Percentiles rank a stretch among this genome's conserved stretches.
Evolutionary conservation across 2,797 vertebrate genomes (phyloP).

Genomic region (Podargus strigoides): DNA sequence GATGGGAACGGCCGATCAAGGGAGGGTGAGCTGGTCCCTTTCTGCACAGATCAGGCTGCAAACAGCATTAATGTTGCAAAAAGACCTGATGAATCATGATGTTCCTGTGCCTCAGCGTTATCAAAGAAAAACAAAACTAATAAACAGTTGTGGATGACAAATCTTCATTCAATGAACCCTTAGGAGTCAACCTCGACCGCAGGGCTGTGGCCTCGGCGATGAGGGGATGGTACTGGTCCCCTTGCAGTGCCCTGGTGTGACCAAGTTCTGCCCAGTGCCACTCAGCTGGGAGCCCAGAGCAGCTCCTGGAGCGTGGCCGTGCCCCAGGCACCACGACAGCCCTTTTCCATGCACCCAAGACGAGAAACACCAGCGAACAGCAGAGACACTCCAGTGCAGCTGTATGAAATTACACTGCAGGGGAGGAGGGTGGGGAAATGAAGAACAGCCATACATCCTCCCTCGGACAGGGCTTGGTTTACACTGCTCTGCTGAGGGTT

Average conservation of each 20-base stretch:
- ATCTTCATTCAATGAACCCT: background rate
- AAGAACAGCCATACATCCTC: conserved; percentile 29
- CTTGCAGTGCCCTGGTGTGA: accelerated
- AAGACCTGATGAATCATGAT: background rate
- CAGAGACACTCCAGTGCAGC: background rate
- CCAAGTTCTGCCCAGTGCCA: background rate
- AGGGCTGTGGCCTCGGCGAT: accelerated
- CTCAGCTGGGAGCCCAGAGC: background rate
- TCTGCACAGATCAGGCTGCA: background rate
- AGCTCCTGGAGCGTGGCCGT: accelerated
- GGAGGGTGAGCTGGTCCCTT: background rate
- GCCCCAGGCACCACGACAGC: accelerated
- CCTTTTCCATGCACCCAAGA: background rate
- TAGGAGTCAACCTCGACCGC: background rate
- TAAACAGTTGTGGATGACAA: background rate
- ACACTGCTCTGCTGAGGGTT: background rate
- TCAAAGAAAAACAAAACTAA: background rate
- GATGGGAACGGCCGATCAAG: background rate
- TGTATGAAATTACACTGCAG: conserved; percentile 21
- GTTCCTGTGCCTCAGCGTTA: background rate
- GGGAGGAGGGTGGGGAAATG: conserved; percentile 30
- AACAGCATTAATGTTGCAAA: accelerated
- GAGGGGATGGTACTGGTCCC: background rate
- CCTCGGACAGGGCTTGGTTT: background rate
- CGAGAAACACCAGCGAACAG: background rate